These are phyloP conservation scores for Xyliphius kryptos DNA, from an alignment of 2,113 vertebrate species.

Conservation along the genomic window DNA sequence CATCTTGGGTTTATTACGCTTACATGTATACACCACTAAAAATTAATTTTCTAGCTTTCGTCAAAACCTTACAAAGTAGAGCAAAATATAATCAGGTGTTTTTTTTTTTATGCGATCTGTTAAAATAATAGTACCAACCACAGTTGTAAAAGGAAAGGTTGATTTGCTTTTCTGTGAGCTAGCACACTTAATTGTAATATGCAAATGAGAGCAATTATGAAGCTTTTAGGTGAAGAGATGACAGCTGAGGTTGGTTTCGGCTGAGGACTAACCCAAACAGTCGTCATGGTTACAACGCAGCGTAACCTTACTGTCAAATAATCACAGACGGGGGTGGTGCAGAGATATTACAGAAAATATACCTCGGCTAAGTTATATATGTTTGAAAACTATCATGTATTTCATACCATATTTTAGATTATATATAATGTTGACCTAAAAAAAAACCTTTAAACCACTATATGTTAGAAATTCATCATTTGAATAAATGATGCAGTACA, in stretches of 20 bases:
- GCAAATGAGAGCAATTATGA: constrained; percentile 99
- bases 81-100: background rate
- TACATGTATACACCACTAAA: background rate
- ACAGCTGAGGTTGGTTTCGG: constrained; percentile 98
- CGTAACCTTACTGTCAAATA: constrained; percentile 74
- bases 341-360: constrained; percentile 48
- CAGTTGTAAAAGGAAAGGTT: constrained; percentile 79
- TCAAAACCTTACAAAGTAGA: background rate
- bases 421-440: too few relatives aligned
- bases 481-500: too few relatives aligned
- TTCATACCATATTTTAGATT: too few relatives aligned
- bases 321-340: constrained; percentile 44
- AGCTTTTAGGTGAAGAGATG: constrained; percentile 99
- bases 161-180: constrained; percentile 99
- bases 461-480: too few relatives aligned
- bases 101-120: constrained; percentile 60
- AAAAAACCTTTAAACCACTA: too few relatives aligned
- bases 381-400: too few relatives aligned
- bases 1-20: too few relatives aligned
- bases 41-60: background rate
- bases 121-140: constrained; percentile 68
- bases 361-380: too few relatives aligned
- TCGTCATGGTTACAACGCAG: constrained; percentile 95
- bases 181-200: constrained; percentile 99
- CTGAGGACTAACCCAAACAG: constrained; percentile 94